Percentiles rank a stretch among this genome's conserved stretches.
Evolutionary conservation across 2,888 invertebrate species (phyloP).

Genomic region (Melitaea athalia): DNA sequence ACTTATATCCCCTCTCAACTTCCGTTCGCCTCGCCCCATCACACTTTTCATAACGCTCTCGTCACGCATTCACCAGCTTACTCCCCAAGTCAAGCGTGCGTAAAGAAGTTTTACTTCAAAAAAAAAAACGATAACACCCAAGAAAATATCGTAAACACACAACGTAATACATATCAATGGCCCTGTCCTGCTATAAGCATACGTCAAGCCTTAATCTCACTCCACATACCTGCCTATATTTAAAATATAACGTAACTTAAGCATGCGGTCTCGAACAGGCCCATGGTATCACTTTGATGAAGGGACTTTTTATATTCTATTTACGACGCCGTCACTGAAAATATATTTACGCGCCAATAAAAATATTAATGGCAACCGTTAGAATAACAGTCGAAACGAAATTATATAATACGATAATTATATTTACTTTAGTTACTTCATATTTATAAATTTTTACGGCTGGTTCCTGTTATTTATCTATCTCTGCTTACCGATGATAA

Average conservation of each 20-base stretch:
- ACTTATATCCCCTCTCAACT: too few relatives aligned
- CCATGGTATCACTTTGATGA: conserved; percentile 22
- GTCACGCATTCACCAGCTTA: too few relatives aligned
- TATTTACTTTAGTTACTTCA: conserved; percentile 20
- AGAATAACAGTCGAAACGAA: conserved; percentile 25
- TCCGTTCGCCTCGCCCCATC: too few relatives aligned
- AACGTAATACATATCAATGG: too few relatives aligned
- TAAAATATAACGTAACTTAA: conserved; percentile 28
- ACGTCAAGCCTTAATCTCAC: conserved; percentile 21
- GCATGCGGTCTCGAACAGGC: conserved; percentile 12
- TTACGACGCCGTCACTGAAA: conserved; percentile 44
- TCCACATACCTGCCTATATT: conserved; percentile 36
- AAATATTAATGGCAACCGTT: conserved; percentile 34
- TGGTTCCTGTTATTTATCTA: neutral
- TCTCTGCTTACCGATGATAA: too few relatives aligned
- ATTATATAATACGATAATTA: conserved; percentile 22
- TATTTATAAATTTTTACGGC: neutral
- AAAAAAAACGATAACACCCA: too few relatives aligned
- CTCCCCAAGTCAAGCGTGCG: too few relatives aligned
- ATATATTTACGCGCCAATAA: conserved; percentile 38
- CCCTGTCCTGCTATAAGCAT: too few relatives aligned
- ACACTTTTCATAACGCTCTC: too few relatives aligned
- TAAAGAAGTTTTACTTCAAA: too few relatives aligned
- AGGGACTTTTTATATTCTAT: conserved; percentile 26
- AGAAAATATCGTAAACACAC: too few relatives aligned